Base-by-base conservation (phyloP, 2,888 invertebrate genomes). In the Pollenia labialis region DNA sequence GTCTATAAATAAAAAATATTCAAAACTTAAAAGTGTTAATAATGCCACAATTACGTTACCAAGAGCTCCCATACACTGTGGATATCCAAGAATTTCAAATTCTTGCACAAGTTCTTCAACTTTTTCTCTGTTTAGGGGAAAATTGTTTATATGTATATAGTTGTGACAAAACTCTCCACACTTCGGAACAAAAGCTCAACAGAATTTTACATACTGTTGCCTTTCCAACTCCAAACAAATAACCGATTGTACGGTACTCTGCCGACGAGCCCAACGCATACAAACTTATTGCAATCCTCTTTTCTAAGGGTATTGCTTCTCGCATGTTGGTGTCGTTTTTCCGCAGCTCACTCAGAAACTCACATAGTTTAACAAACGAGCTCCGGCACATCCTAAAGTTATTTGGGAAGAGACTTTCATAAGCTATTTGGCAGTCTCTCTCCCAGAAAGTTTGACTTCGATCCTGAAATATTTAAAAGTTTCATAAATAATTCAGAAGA, bases 111-210 rank as follows among this genome's bases (percentile, higher is more conserved):
- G 12, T 6, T 50, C 32, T 14, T 50, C 10, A 14, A 68, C n/a
- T 50, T 50, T 48, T 68, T 68, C 50, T 6, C 68, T 18, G 23
- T 12, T 68, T 50, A 68, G 6, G 12, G 50, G 32, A 23, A 68
- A 68, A 6, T 50, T 68, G 14, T 50, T 68, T 68, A 69, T n/a
- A n/a, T n/a, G n/a, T 14, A 40, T 52, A 23, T n/a, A 40, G n/a
- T 18, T 52, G 69, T 40, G 32, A 14, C 52, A 69, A 69, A 69
- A 69, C 69, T 23, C 7, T 52, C 52, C 69, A 69, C 14, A 69
- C 32, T 40, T 52, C 23, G 23, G 23, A 1, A 52, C 52, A 68
- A 68, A 68, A 50, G 8, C n/a, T n/a, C n/a, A n/a, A n/a, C n/a
- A n/a, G n/a, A n/a, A n/a, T n/a, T n/a, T n/a, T n/a, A n/a, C n/a